These are phyloP conservation scores for Misgurnus anguillicaudatus DNA, from an alignment of 2,113 vertebrate genomes.

Conservation along the genomic window DNA sequence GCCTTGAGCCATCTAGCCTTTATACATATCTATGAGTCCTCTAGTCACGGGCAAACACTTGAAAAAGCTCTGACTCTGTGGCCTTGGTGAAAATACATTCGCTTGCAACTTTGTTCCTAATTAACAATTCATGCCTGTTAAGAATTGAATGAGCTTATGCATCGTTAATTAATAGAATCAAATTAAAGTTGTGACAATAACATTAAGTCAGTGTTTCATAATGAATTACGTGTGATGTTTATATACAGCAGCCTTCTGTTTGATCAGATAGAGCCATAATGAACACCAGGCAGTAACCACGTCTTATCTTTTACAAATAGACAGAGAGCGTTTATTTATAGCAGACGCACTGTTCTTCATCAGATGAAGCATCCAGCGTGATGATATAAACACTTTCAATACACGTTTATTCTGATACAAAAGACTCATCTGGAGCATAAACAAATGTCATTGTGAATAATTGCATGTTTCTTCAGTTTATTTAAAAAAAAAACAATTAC, in stretches of 20 bases:
- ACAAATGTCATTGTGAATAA: background rate
- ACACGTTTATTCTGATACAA: background rate
- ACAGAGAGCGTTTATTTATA: background rate
- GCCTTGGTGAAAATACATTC: background rate
- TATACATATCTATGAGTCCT: no score
- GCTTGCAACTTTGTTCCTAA: background rate
- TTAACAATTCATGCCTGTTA: background rate
- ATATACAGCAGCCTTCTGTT: conserved; percentile 8
- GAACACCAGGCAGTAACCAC: conserved; percentile 11
- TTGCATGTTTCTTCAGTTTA: no score
- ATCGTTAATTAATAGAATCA: no score
- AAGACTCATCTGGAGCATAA: background rate
- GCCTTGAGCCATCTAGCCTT: no score
- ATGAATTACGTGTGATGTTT: conserved; percentile 17
- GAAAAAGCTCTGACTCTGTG: background rate
- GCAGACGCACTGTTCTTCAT: background rate
- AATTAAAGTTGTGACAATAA: no score
- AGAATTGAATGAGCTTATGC: no score
- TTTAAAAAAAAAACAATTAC: no score
- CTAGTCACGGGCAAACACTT: background rate
- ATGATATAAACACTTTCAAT: background rate
- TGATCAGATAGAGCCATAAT: background rate
- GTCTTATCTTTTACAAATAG: background rate
- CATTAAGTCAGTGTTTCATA: background rate
- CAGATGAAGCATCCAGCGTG: background rate